phyloP scores from a whole-genome alignment of 2,888 invertebrate genomes.

The Trissoscelio sp. region DNA sequence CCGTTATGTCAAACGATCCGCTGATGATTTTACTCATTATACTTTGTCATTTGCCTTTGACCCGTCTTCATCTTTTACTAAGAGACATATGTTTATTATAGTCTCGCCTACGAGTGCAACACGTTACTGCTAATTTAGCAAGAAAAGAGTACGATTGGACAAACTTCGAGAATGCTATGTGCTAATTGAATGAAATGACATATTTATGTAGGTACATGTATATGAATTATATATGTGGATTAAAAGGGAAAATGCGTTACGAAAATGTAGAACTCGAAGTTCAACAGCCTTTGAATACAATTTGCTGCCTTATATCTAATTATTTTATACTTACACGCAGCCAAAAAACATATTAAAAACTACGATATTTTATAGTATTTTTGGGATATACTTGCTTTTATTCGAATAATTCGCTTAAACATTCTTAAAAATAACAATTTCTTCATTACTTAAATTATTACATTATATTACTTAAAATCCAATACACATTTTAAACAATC shows the following conservation, averaged over 20 bases:
- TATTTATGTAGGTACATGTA: conserved; percentile 47
- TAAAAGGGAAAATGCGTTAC: conserved; percentile 35
- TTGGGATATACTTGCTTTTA: no score
- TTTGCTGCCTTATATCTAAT: no score
- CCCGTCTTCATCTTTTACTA: conserved; percentile 67
- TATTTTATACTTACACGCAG: no score
- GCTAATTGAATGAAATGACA: conserved; percentile 58
- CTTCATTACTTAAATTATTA: no score
- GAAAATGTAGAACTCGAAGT: conserved; percentile 2
- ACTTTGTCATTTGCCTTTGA: conserved; percentile 72
- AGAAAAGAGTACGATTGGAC: conserved; percentile 65
- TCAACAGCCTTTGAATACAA: no score
- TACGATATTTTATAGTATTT: no score
- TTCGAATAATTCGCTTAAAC: no score
- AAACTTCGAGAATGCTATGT: conserved; percentile 57
- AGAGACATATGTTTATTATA: conserved; percentile 65
- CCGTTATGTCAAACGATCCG: conserved; percentile 77
- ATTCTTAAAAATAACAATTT: no score
- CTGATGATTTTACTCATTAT: conserved; percentile 78
- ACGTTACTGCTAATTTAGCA: conserved; percentile 71
- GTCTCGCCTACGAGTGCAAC: conserved; percentile 66
- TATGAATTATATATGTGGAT: conserved; percentile 33
- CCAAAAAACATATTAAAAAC: no score
- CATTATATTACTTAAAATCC: no score
- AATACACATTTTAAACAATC: no score